Conservation (phyloP, 2,113 vertebrate genomes). For the Geothlypis trichas region DNA sequence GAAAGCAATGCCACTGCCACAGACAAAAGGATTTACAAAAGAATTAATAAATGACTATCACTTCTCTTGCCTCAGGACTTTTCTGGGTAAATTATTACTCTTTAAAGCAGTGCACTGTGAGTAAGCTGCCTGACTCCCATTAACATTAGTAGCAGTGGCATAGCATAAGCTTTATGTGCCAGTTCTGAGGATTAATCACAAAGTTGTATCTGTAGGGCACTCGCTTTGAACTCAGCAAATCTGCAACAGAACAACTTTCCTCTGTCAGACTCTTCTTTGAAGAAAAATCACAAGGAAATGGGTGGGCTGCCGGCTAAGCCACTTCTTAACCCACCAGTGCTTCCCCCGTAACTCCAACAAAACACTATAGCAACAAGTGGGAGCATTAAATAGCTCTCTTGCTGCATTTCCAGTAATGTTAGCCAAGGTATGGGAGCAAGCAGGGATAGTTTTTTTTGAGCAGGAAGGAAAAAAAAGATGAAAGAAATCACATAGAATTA, state of each 20-base stretch:
- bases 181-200: slow-evolving; percentile 44
- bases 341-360: not conserved
- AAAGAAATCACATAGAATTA: slow-evolving; percentile 7
- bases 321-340: not conserved
- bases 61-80: not conserved
- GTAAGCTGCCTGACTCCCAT: slow-evolving; percentile 48
- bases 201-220: slow-evolving; percentile 27
- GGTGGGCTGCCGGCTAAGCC: not conserved
- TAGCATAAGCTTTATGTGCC: not conserved
- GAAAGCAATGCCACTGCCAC: not conserved
- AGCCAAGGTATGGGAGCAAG: not conserved
- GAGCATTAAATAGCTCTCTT: not conserved
- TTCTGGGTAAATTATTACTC: slow-evolving; percentile 39
- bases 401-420: not conserved
- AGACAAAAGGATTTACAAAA: slow-evolving; percentile 43
- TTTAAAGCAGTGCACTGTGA: slow-evolving; percentile 36
- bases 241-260: slow-evolving; percentile 21
- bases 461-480: not conserved
- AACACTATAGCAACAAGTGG: not conserved
- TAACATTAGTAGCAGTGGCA: slow-evolving; percentile 19
- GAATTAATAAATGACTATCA: not conserved
- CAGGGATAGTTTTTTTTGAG: not conserved
- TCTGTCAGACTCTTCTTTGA: slow-evolving; percentile 45
- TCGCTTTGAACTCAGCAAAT: slow-evolving; percentile 30
- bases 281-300: slow-evolving; percentile 17